Evolutionary conservation across 2,113 vertebrate species (phyloP).

Genomic region (Misgurnus mizolepis): DNA sequence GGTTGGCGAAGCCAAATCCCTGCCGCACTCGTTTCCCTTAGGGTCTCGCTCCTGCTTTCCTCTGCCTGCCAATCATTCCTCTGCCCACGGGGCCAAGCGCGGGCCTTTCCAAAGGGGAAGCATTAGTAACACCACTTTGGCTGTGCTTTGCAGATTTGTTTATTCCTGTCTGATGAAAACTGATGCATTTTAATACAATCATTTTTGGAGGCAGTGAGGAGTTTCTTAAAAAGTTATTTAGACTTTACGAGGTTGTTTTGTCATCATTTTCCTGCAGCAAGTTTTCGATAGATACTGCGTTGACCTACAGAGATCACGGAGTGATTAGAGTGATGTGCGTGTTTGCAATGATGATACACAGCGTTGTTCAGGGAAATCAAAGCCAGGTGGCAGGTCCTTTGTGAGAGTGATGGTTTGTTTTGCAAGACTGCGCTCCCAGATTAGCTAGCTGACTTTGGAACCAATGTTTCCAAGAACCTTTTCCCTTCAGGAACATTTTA

Average conservation of each 20-base stretch:
- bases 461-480: slow-evolving; percentile 17
- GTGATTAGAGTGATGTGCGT: background rate
- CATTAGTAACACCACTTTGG: slow-evolving; percentile 68
- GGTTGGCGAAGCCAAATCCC: slow-evolving; percentile 65
- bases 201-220: slow-evolving; percentile 39
- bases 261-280: slow-evolving; percentile 44
- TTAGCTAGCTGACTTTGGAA: slow-evolving; percentile 37
- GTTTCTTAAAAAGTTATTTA: slow-evolving; percentile 29
- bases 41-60: slow-evolving; percentile 66
- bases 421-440: slow-evolving; percentile 37
- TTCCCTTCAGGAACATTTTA: slow-evolving; percentile 25
- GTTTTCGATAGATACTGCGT: slow-evolving; percentile 41
- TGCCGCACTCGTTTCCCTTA: slow-evolving; percentile 65
- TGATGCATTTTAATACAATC: slow-evolving; percentile 74
- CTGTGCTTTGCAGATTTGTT: slow-evolving; percentile 70
- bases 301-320: slow-evolving; percentile 45
- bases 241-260: slow-evolving; percentile 22
- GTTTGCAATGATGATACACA: slow-evolving; percentile 34
- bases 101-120: slow-evolving; percentile 70
- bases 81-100: slow-evolving; percentile 65
- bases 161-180: slow-evolving; percentile 73
- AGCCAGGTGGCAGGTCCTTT: slow-evolving; percentile 49
- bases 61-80: slow-evolving; percentile 71
- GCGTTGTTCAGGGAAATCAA: slow-evolving; percentile 48
- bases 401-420: slow-evolving; percentile 36